phyloP scores from a whole-genome alignment of 2,888 invertebrate genomes.

The Spatulosminthurus flaviceps region DNA sequence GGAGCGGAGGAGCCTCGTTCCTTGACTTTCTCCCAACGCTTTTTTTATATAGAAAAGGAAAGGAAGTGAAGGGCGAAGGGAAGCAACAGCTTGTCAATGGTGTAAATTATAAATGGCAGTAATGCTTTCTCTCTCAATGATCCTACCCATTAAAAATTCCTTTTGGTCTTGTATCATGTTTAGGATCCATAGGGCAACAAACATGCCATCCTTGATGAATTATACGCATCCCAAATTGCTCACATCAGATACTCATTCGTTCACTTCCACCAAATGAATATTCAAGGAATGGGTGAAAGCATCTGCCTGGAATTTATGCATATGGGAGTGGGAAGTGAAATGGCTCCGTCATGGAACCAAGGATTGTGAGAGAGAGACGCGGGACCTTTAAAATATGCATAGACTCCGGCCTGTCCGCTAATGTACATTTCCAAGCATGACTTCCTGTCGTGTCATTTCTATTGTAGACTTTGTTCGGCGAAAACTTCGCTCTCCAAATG shows the following conservation, averaged over 20 bases:
- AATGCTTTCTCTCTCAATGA: conserved; percentile 38
- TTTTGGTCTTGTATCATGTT: conserved; percentile 33
- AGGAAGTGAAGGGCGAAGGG: conserved; percentile 24
- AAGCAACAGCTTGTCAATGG: conserved; percentile 47
- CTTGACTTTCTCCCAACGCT: neutral
- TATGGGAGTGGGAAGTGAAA: neutral
- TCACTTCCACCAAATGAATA: no score
- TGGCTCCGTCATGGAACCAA: neutral
- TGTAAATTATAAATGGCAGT: conserved; percentile 46
- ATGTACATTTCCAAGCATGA: neutral
- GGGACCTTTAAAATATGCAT: conserved; percentile 23
- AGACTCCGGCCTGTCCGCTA: conserved; percentile 6
- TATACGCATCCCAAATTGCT: conserved; percentile 37
- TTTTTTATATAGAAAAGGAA: conserved; percentile 26
- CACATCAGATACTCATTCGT: neutral
- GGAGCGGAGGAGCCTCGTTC: no score
- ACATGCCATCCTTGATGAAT: conserved; percentile 36
- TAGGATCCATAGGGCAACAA: neutral
- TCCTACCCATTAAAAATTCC: conserved; percentile 45
- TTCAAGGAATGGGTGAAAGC: no score
- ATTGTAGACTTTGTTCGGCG: conserved; percentile 14
- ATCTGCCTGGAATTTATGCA: neutral
- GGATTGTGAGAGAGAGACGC: neutral
- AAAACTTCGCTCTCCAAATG: no score
- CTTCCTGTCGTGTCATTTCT: conserved; percentile 1